Evolutionary conservation across 2,797 vertebrate species (phyloP), one percentile per base, ranked within the genome.

Genomic region (Lepidocolaptes lacrymiger): DNA sequence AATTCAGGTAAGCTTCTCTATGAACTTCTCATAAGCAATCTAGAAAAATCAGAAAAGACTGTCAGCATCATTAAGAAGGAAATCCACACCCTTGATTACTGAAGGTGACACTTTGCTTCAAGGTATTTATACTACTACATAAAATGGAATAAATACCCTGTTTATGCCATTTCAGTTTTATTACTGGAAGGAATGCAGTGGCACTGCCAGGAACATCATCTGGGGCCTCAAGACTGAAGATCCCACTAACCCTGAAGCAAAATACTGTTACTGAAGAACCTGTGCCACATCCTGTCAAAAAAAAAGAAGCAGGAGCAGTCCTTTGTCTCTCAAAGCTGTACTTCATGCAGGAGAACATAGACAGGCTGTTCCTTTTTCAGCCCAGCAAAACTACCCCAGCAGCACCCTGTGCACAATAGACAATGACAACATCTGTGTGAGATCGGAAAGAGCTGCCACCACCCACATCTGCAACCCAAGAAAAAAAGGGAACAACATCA

Each of bases 371-470:
- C 91, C 73, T 79, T 84, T 87, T 69, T 72, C 85, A 85, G 71
- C 72, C 84, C 62, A 63, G 81, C 56, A 89, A 19, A 93, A 77
- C 71, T 49, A 85, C 52, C 75, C 85, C 44, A 91, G 71, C 84
- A 93, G 67, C 52, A 46, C 54, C 24, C 55, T 17, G 30, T 22
- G 59, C 68, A 97, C 95, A 94, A 95, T 86, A 68, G 78, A 95
- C 89, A 93, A 97, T 91, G 91, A 58, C 92, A 94, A 93, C 86
- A 96, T 94, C 90, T 90, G 85, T 78, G 90, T 8, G 76, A 81
- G 66, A 94, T 74, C 67, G 44, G 91, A 92, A 91, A 92, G 94
- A 91, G 73, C 68, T 61, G 59, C 83, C 75, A 78, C 34, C 39
- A 68, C 61, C 59, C 90, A 80, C 86, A 93, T 95, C 93, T 95